Evolutionary conservation across 2,888 invertebrate genomes (phyloP).

Genomic region (Caenorhabditis zanzibari): DNA sequence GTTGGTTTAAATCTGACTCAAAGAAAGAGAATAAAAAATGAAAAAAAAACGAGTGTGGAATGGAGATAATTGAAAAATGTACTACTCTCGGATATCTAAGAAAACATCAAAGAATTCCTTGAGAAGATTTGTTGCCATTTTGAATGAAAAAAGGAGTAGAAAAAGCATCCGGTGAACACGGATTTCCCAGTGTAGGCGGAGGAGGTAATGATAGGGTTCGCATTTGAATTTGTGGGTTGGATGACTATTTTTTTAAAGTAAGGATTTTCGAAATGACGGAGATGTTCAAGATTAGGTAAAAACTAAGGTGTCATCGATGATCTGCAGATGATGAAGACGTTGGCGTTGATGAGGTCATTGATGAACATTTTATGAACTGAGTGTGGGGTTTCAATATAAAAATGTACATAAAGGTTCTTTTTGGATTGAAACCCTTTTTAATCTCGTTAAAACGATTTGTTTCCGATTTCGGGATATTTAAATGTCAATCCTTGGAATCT

Average conservation of each 20-base stretch:
- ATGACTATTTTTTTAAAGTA: not conserved
- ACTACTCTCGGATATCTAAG: slow-evolving; percentile 27
- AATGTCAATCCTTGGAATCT: not conserved
- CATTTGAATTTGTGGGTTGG: not conserved
- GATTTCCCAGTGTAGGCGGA: slow-evolving; percentile 9
- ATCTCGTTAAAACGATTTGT: not conserved
- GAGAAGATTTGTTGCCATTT: slow-evolving; percentile 30
- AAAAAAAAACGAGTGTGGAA: slow-evolving; percentile 1
- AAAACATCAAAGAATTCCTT: slow-evolving; percentile 30
- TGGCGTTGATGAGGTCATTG: not conserved
- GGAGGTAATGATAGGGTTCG: slow-evolving; percentile 23
- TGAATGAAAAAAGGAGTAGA: slow-evolving; percentile 11
- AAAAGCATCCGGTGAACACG: not conserved
- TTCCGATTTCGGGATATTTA: not conserved
- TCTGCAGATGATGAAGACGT: not conserved
- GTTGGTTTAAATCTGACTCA: not conserved
- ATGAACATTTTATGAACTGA: not conserved
- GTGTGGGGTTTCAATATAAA: slow-evolving; percentile 1
- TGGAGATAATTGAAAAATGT: slow-evolving; percentile 45
- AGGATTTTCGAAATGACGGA: slow-evolving; percentile 1
- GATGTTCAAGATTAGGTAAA: not conserved
- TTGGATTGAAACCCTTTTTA: not conserved
- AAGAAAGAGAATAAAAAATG: slow-evolving; percentile 5
- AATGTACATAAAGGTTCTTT: too few species aligned
- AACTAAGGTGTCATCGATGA: slow-evolving; percentile 1